Evolutionary conservation across 2,113 vertebrate genomes (phyloP).

Genomic region (Acanthochromis polyacanthus): DNA sequence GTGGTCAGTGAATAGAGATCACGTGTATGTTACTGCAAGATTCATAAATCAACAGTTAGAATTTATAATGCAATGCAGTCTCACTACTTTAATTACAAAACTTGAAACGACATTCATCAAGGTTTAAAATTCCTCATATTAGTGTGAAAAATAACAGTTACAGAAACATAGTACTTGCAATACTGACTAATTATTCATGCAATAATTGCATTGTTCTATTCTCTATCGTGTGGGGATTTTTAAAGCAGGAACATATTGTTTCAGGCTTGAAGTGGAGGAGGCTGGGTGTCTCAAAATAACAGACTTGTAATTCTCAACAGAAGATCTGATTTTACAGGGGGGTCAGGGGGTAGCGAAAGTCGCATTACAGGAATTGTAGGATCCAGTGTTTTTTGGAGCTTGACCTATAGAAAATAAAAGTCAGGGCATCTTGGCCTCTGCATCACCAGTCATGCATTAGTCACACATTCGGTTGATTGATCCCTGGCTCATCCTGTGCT

Average conservation of each 20-base stretch:
- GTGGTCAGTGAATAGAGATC: slow-evolving; percentile 18
- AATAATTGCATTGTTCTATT: neutral
- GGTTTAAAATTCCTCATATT: neutral
- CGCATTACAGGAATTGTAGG: neutral
- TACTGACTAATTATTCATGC: neutral
- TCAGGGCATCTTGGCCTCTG: neutral
- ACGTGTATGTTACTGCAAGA: neutral
- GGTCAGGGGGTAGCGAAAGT: neutral
- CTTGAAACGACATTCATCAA: neutral
- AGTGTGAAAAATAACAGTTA: neutral
- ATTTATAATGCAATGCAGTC: neutral
- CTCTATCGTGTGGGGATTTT: slow-evolving; percentile 7
- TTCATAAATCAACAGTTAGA: neutral
- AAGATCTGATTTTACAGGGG: neutral
- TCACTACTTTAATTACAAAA: neutral
- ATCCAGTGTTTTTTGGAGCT: neutral
- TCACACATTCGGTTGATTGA: slow-evolving; percentile 21
- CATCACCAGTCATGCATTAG: slow-evolving; percentile 18
- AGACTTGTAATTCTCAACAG: neutral
- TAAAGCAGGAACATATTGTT: slow-evolving; percentile 22
- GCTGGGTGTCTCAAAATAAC: neutral
- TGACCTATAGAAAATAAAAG: neutral
- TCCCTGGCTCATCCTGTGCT: slow-evolving; percentile 14
- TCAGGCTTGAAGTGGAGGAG: neutral
- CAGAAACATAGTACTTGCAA: neutral